A percentile compares a stretch with the other conserved stretches of the same genome.
Evolutionary conservation across 2,888 invertebrate species (phyloP).

Genomic region (Eudemis profundana): DNA sequence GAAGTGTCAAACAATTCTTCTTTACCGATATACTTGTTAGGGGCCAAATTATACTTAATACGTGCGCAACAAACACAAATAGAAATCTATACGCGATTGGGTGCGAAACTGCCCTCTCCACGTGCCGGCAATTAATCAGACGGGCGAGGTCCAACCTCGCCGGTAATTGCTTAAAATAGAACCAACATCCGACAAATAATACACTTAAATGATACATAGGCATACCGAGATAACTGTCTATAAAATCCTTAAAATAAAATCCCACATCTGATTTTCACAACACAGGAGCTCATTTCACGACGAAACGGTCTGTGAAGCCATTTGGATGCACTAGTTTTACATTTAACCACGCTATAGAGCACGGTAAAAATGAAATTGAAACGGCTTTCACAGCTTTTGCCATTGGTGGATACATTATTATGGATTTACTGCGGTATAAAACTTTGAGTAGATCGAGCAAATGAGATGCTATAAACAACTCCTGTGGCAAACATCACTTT

Average conservation of each 20-base stretch:
- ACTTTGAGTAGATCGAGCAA: background rate
- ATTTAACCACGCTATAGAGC: background rate
- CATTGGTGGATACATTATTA: background rate
- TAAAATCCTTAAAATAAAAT: no score
- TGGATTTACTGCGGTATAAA: background rate
- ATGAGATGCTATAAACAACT: no score
- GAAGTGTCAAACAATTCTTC: no score
- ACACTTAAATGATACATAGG: no score
- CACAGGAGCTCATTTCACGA: slow-evolving; percentile 4
- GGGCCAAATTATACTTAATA: no score
- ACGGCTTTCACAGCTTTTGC: background rate
- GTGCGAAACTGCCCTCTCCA: background rate
- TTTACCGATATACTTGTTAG: no score
- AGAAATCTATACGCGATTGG: no score
- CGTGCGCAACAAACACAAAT: no score
- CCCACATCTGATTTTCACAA: background rate
- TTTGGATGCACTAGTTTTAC: slow-evolving; percentile 7
- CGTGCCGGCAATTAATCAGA: background rate
- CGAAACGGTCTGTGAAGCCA: background rate
- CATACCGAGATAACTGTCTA: no score
- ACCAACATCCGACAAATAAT: no score
- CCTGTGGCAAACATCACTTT: no score
- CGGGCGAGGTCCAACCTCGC: background rate
- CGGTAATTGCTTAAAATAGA: background rate
- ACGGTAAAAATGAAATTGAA: background rate